phyloP scores from a whole-genome alignment of 2,113 vertebrate genomes.

The Hirundichthys speculiger region DNA sequence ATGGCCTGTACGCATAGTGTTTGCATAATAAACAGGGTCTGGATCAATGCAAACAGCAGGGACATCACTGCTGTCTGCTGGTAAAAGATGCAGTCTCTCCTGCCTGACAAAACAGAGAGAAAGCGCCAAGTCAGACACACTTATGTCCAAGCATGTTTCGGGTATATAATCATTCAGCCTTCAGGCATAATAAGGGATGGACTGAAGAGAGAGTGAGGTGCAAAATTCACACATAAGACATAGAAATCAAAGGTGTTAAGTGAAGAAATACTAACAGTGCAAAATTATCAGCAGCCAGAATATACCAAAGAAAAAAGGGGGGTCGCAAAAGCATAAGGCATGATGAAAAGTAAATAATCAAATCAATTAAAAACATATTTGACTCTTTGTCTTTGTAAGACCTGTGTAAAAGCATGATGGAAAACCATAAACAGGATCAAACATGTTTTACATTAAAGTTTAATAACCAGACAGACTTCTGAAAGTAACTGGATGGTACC shows the following conservation, averaged over 20 bases:
- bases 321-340: too few species aligned
- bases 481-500: conserved; percentile 48
- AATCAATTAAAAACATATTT: too few species aligned
- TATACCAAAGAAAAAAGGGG: too few species aligned
- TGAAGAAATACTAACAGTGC: too few species aligned
- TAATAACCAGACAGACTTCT: neutral
- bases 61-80: conserved; percentile 28
- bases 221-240: too few species aligned
- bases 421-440: too few species aligned
- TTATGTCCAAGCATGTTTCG: conserved; percentile 5
- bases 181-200: neutral
- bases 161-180: conserved; percentile 27
- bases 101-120: conserved; percentile 13
- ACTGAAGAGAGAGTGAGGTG: conserved; percentile 2
- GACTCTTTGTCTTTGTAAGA: too few species aligned
- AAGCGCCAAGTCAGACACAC: conserved; percentile 45
- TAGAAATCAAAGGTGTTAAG: too few species aligned
- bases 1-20: conserved; percentile 35
- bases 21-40: conserved; percentile 47
- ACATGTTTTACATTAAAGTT: too few species aligned
- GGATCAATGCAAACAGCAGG: conserved; percentile 45
- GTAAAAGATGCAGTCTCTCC: conserved; percentile 40
- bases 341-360: too few species aligned
- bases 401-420: too few species aligned
- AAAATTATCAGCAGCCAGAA: too few species aligned